A percentile compares a stretch with the other conserved stretches of the same genome.
Conservation (phyloP, 2,797 vertebrate genomes). For the Steatocranus sp. region DNA sequence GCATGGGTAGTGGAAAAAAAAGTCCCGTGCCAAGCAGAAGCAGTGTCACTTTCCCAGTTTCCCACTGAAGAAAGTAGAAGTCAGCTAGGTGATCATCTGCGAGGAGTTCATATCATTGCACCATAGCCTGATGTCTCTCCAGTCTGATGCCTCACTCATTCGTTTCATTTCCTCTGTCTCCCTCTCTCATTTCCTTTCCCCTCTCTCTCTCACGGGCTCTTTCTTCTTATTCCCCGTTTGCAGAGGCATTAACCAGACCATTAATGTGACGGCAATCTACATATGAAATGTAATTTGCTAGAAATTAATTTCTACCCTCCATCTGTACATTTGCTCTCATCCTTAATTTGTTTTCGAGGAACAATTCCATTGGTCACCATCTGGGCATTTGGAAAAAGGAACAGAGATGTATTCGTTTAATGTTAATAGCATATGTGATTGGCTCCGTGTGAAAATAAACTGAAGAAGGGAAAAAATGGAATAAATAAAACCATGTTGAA, state of each 20-base stretch:
- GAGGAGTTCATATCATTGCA: neutral
- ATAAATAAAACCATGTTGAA: slow-evolving; percentile 6
- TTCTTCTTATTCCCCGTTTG: slow-evolving; percentile 47
- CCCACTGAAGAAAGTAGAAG: slow-evolving; percentile 8
- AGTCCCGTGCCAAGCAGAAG: slow-evolving; percentile 19
- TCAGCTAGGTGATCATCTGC: slow-evolving; percentile 14
- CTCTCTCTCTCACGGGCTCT: slow-evolving; percentile 1
- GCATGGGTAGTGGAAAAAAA: slow-evolving; percentile 11
- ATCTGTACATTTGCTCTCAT: slow-evolving; percentile 75
- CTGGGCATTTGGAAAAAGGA: slow-evolving; percentile 46
- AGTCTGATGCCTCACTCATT: neutral
- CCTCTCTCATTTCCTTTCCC: slow-evolving; percentile 46
- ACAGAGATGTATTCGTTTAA: slow-evolving; percentile 44
- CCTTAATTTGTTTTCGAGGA: slow-evolving; percentile 69
- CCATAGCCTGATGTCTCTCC: neutral
- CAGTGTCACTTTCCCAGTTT: neutral
- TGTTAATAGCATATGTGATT: slow-evolving; percentile 50
- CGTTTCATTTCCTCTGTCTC: slow-evolving; percentile 44
- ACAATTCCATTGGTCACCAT: slow-evolving; percentile 70
- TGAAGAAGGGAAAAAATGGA: neutral
- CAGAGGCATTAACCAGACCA: slow-evolving; percentile 65
- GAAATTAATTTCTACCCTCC: slow-evolving; percentile 77
- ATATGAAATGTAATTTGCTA: slow-evolving; percentile 79
- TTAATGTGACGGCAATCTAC: slow-evolving; percentile 73
- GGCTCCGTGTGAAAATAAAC: slow-evolving; percentile 16